Evolutionary conservation across 2,888 invertebrate genomes (phyloP).

Genomic region (Idaea dimidiata): DNA sequence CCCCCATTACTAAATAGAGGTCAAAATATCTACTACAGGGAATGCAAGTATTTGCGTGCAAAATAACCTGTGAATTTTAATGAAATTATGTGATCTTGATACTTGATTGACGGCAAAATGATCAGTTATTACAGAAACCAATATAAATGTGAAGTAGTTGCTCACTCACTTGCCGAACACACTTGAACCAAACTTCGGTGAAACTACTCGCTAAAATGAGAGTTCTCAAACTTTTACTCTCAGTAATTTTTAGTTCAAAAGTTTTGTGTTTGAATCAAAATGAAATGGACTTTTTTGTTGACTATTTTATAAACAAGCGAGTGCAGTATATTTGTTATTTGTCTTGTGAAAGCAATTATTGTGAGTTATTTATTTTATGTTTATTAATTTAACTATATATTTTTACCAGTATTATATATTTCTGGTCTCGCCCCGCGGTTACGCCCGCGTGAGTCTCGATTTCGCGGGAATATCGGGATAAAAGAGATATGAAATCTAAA

Average conservation of each 20-base stretch:
- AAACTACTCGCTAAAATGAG: conserved; percentile 8
- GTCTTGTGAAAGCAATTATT: conserved; percentile 39
- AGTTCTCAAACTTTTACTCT: conserved; percentile 20
- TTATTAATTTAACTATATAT: background rate
- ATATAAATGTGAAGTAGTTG: too few species aligned
- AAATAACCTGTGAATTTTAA: conserved; percentile 15
- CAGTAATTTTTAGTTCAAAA: conserved; percentile 13
- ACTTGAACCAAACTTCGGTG: background rate
- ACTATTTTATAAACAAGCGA: conserved; percentile 46
- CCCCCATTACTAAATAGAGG: too few species aligned
- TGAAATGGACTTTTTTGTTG: conserved; percentile 31
- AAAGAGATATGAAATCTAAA: too few species aligned
- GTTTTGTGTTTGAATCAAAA: conserved; percentile 14
- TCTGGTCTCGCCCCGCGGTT: too few species aligned
- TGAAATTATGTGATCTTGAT: conserved; percentile 30
- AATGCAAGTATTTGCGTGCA: conserved; percentile 21
- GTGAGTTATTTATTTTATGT: conserved; percentile 34
- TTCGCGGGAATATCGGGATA: too few species aligned
- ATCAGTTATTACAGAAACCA: too few species aligned
- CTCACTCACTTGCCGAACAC: too few species aligned
- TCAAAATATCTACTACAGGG: too few species aligned
- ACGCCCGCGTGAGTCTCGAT: too few species aligned
- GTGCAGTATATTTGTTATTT: conserved; percentile 45
- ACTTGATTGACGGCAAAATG: conserved; percentile 38
- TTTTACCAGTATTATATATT: too few species aligned